Percentiles rank a stretch among this genome's conserved stretches.
Conservation (phyloP, 2,113 vertebrate genomes). For the Hippocampus barbouri region DNA sequence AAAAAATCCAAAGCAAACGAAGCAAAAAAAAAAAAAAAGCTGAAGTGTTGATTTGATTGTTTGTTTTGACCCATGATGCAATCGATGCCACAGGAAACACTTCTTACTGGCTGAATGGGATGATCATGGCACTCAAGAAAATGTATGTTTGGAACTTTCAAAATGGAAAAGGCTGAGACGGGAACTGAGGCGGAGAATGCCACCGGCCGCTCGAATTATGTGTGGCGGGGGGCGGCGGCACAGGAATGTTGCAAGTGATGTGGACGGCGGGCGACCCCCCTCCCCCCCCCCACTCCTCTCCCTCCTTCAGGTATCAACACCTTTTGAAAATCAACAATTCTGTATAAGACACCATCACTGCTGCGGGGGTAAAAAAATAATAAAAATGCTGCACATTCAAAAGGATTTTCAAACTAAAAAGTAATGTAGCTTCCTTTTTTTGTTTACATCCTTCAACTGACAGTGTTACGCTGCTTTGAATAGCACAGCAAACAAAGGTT, state of each 20-base stretch:
- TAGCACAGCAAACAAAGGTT: not conserved
- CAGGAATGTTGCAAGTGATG: not conserved
- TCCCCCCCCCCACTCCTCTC: too few species aligned
- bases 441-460: not conserved
- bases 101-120: not conserved
- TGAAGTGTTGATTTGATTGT: not conserved
- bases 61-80: not conserved
- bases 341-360: not conserved
- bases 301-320: not conserved
- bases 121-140: not conserved
- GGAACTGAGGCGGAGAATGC: not conserved
- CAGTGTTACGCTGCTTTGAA: not conserved
- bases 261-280: not conserved
- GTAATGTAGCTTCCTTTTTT: not conserved
- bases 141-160: not conserved
- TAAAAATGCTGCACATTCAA: slow-evolving; percentile 8
- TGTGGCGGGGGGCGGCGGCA: not conserved
- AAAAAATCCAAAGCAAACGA: not conserved
- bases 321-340: not conserved
- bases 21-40: not conserved
- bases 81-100: not conserved
- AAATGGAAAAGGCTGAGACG: not conserved
- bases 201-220: not conserved
- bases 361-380: not conserved
- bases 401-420: slow-evolving; percentile 25